phyloP scores from a whole-genome alignment of 2,797 vertebrate genomes.

The Mormyrops boulengeri region DNA sequence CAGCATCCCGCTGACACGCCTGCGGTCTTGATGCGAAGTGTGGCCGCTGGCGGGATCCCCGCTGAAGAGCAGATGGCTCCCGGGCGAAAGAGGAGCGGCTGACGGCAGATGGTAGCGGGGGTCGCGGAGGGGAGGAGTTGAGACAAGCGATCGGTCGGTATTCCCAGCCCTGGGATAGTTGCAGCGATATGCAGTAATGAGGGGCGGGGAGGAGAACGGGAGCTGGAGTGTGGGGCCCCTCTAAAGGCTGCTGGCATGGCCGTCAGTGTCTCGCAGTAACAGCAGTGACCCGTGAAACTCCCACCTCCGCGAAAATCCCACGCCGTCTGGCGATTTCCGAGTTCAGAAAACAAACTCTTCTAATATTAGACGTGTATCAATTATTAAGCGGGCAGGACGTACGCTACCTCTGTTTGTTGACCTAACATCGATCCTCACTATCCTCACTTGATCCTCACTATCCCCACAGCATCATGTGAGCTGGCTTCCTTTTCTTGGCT shows the following conservation, averaged over 20 bases:
- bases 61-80: background rate
- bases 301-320: background rate
- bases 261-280: background rate
- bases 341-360: background rate
- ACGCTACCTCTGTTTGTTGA: background rate
- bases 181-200: no score
- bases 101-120: background rate
- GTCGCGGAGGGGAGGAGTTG: background rate
- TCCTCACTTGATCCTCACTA: background rate
- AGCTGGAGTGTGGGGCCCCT: background rate
- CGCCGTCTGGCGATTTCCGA: background rate
- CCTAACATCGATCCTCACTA: background rate
- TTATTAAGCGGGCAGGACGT: background rate
- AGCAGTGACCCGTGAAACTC: background rate
- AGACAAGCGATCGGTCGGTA: background rate
- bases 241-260: background rate
- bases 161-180: background rate
- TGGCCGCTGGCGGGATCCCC: background rate
- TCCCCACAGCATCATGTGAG: background rate
- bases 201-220: background rate
- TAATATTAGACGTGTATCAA: background rate
- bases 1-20: background rate
- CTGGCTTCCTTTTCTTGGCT: background rate
- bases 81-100: background rate
- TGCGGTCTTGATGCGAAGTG: background rate